Evolutionary conservation across 2,888 invertebrate genomes (phyloP), one percentile per base, ranked within the genome.

Genomic region (Teleiodes luculella): DNA sequence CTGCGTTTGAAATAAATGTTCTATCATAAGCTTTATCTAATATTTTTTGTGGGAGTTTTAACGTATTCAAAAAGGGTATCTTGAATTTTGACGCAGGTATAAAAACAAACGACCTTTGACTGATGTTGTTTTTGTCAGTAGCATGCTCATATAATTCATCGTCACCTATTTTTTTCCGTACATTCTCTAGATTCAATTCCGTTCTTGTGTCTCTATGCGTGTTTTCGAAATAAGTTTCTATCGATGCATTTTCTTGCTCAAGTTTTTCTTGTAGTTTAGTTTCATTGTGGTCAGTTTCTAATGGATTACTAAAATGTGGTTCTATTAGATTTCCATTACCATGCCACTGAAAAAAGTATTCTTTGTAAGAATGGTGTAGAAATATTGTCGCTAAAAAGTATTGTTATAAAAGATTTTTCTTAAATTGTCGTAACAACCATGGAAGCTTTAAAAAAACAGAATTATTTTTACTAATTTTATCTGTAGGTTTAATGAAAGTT

Each of bases 21-120:
- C 28, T 47, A 11, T 52, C 39, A 11, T 51, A 20, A 8, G 11
- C n/a, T 13, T 11, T 16, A 7, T 24, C 18, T 35, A 16, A 43
- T 4, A 10, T 4, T 16, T 30, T 16, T 5, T n/a, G 2, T 4
- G 14, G 24, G n/a, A 6, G 20, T 37, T 35, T 8, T 30, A 28
- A 2, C 10, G 51, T n/a, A 58, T 50, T 41, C 20, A 56, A 52
- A 46, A 57, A 39, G 13, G 68, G 65, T 7, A 66, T 72, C 55
- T 60, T 80, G 57, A 63, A 73, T 57, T 66, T 76, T 57, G 76
- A 73, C 46, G 82, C 80, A 10, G 35, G 28, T 20, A 83, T 68
- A 46, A 68, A 79, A n/a, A 86, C 66, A 53, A 76, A 80, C 18
- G 87, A 79, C 60, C 86, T 72, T 66, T 80, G 78, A 57, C 68